Evolutionary conservation across 2,113 vertebrate species (phyloP).

Genomic region (Clarias magur): DNA sequence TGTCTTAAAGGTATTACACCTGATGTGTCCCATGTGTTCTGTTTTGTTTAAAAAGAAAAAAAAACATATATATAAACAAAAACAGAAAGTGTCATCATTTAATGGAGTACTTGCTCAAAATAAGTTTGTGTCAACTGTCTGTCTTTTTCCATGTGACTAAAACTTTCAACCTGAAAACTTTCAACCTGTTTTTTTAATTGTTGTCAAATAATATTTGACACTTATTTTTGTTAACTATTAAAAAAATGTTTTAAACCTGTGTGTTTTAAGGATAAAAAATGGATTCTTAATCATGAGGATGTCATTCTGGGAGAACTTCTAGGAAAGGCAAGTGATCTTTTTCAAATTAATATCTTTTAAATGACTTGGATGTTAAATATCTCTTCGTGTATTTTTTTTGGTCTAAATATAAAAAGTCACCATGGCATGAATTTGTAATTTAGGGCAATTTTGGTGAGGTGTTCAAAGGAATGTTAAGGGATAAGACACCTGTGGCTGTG

Average conservation of each 20-base stretch:
- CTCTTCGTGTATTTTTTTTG: conserved; percentile 4
- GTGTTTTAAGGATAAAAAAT: conserved; percentile 69
- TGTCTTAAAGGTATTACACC: conserved; percentile 82
- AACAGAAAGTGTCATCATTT: too few relatives aligned
- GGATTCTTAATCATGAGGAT: conserved; percentile 96
- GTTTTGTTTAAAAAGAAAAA: not conserved
- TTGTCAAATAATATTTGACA: too few relatives aligned
- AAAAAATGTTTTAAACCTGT: not conserved
- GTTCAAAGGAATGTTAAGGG: conserved; percentile 89
- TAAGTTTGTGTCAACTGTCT: too few relatives aligned
- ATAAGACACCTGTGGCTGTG: conserved; percentile 90
- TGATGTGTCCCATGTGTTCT: not conserved
- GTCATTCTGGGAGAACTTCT: conserved; percentile 88
- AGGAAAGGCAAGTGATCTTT: conserved; percentile 83
- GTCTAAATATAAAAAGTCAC: not conserved
- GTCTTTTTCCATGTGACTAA: not conserved
- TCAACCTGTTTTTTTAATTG: not conserved
- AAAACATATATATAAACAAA: too few relatives aligned
- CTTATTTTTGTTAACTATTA: too few relatives aligned
- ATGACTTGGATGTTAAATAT: not conserved
- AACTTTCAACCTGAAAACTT: not conserved
- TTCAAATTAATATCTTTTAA: not conserved
- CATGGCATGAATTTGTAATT: not conserved
- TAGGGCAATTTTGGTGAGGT: conserved; percentile 97
- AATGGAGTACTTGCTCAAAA: not conserved